Evolutionary conservation across 1,140 invertebrate species (phyloP).

Genomic region (Drosophila serrata): DNA sequence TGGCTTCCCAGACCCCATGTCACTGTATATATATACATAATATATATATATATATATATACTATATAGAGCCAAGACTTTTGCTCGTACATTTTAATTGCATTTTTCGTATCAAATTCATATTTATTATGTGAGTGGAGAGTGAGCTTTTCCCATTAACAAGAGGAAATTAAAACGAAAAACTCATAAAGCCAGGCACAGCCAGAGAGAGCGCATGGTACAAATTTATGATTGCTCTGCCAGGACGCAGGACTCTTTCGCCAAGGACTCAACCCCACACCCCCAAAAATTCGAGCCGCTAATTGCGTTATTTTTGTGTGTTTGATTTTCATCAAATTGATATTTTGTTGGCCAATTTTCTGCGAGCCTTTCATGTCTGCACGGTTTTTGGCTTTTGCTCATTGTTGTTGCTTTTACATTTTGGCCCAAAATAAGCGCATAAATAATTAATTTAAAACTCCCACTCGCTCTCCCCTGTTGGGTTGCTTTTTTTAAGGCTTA

Average conservation of each 20-base stretch:
- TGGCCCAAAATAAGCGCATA: constrained; percentile 13
- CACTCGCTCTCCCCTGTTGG: neutral
- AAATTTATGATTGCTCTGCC: constrained; percentile 65
- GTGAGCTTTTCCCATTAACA: constrained; percentile 70
- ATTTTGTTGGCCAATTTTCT: constrained; percentile 48
- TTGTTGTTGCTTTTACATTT: constrained; percentile 30
- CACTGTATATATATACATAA: neutral
- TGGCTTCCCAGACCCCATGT: constrained; percentile 41
- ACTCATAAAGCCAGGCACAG: constrained; percentile 55
- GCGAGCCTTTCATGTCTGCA: constrained; percentile 16
- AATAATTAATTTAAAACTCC: constrained; percentile 39
- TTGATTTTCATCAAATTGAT: constrained; percentile 73
- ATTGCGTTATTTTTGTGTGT: constrained; percentile 76
- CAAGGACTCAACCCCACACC: neutral
- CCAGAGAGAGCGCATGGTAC: constrained; percentile 22
- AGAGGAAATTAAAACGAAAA: constrained; percentile 80
- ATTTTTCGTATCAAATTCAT: constrained; percentile 81
- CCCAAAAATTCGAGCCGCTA: constrained; percentile 48
- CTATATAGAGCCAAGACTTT: constrained; percentile 9
- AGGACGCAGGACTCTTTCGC: neutral
- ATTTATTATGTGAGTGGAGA: constrained; percentile 65
- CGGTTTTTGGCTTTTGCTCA: constrained; percentile 3
- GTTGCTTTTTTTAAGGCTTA: neutral
- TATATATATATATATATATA: neutral
- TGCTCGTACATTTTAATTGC: constrained; percentile 76